These are phyloP conservation scores for Heliconius eleuchia DNA, from an alignment of 1,140 invertebrate genomes.

Conservation along the genomic window DNA sequence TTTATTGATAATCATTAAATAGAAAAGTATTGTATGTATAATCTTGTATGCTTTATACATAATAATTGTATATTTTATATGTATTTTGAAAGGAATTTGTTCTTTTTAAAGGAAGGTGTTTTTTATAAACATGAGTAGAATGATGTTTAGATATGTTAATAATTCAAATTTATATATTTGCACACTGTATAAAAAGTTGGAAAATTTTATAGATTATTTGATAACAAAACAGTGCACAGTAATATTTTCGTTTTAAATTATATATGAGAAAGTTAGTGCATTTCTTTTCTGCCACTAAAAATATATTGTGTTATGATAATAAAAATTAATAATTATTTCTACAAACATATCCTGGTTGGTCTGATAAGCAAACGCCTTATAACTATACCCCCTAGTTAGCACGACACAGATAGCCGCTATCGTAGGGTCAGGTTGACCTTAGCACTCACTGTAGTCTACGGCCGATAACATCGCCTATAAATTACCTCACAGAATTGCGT, in stretches of 20 bases:
- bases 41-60: too few relatives aligned
- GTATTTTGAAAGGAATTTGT: too few relatives aligned
- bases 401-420: slow-evolving; percentile 62
- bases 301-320: background rate
- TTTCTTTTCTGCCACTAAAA: background rate
- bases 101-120: too few relatives aligned
- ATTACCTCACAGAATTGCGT: slow-evolving; percentile 51
- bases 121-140: too few relatives aligned
- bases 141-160: too few relatives aligned
- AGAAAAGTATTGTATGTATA: background rate
- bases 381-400: slow-evolving; percentile 66
- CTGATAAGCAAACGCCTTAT: slow-evolving; percentile 24
- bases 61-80: too few relatives aligned
- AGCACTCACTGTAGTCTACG: slow-evolving; percentile 55
- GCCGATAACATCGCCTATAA: slow-evolving; percentile 66
- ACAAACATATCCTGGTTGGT: slow-evolving; percentile 7
- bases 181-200: too few relatives aligned
- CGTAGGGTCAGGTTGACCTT: slow-evolving; percentile 61
- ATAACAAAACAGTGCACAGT: too few relatives aligned
- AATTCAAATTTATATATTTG: too few relatives aligned
- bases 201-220: too few relatives aligned
- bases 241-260: background rate
- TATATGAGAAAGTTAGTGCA: background rate
- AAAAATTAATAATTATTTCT: background rate
- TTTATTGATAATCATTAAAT: background rate